Evolutionary conservation across 2,797 vertebrate species (phyloP), one percentile per base, ranked within the genome.

Genomic region (Esox lucius): DNA sequence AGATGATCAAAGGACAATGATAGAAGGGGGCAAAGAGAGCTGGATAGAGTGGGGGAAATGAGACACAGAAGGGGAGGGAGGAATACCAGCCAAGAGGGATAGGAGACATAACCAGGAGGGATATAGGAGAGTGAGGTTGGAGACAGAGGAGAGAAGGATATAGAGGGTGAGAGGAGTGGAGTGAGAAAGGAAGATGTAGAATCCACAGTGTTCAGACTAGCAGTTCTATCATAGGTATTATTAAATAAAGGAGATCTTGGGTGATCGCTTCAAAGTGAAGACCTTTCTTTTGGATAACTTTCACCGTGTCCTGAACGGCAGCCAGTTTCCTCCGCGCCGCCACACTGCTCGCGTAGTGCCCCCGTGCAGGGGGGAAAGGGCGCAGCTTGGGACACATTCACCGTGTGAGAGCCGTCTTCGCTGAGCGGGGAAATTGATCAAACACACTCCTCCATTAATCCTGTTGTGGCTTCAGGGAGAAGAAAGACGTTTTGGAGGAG

Each of bases 401-500:
- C 86, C 85, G 78, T 80, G 75, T 75, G 81, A 84, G 89, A 80
- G 86, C 83, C 80, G 79, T 81, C 83, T 59, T 59, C 56, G 76
- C 73, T 35, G 28, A 49, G 11, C 85, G 82, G 84, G 72, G 76
- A 86, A 90, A 91, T 90, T 74, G 72, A 90, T 91, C 87, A 87
- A 86, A 88, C 78, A 69, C 76, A 79, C 77, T 75, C 53, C 74
- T 78, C 82, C 71, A 89, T 89, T 89, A 88, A 90, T 89, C 81
- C 82, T 72, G 77, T 77, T 78, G 72, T 84, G 46, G 78, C 80
- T 84, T 76, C 71, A 77, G 74, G 78, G 77, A 64, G 35, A 67
- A 80, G 82, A 85, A 78, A 6, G 4, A 4, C 51, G 67, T 72
- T 65, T 69, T 59, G 39, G 74, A 73, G 42, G 51, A 78, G 74